Evolutionary conservation across 1,140 invertebrate genomes (phyloP).

Genomic region (Saccostrea glomerata): DNA sequence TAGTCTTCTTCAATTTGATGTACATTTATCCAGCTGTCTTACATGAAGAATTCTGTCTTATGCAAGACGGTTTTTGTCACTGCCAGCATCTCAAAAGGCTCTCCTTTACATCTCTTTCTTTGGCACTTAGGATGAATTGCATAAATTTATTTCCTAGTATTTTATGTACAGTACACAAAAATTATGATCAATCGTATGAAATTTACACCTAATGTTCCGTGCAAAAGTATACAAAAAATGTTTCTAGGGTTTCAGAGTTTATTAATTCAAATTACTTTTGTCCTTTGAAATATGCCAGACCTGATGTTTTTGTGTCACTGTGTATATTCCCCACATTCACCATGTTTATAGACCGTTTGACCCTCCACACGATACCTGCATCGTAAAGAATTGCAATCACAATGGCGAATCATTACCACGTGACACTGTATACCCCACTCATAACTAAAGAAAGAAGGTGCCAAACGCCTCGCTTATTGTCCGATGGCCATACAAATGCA

Average conservation of each 20-base stretch:
- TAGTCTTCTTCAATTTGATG: too few species aligned
- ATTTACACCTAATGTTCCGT: not conserved
- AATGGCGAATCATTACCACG: slow-evolving; percentile 7
- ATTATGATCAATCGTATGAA: not conserved
- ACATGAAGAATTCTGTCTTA: too few species aligned
- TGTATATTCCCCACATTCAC: slow-evolving; percentile 10
- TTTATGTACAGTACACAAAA: slow-evolving; percentile 15
- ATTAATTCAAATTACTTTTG: slow-evolving; percentile 7
- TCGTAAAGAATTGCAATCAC: slow-evolving; percentile 5
- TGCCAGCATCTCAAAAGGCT: too few species aligned
- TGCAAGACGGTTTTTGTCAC: too few species aligned
- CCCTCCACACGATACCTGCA: not conserved
- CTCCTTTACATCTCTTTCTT: not conserved
- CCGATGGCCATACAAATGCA: not conserved
- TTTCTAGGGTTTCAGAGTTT: not conserved
- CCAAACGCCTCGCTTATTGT: not conserved
- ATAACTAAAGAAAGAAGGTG: not conserved
- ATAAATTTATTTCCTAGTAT: not conserved
- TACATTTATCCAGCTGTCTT: too few species aligned
- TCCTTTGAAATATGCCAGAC: not conserved
- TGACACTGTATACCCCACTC: slow-evolving; percentile 15
- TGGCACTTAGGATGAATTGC: not conserved
- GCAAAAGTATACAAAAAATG: slow-evolving; percentile 6
- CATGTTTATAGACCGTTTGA: slow-evolving; percentile 23
- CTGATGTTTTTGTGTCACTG: not conserved